phyloP scores from a whole-genome alignment of 2,113 vertebrate genomes.

The Melanostigma gelatinosum region DNA sequence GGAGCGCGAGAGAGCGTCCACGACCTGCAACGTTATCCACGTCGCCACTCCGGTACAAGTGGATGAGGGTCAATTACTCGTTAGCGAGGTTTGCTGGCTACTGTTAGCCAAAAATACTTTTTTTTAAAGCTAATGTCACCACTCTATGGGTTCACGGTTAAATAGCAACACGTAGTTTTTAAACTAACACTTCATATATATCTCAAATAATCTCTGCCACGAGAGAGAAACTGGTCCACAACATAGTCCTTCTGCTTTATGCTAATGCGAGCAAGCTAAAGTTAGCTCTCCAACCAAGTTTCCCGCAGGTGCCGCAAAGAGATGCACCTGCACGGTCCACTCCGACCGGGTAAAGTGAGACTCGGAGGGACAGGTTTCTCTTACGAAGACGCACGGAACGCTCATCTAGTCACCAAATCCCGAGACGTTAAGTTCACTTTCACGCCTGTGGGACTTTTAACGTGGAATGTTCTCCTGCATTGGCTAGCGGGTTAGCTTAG shows the following conservation, averaged over 20 bases:
- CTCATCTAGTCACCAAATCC: neutral
- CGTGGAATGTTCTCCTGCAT: slow-evolving; percentile 16
- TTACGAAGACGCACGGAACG: neutral
- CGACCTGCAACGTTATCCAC: slow-evolving; percentile 57
- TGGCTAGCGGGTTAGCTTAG: slow-evolving; percentile 74
- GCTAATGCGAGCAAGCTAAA: slow-evolving; percentile 53
- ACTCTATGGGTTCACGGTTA: neutral
- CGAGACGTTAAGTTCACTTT: neutral
- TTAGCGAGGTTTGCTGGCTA: slow-evolving; percentile 38
- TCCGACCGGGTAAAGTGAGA: neutral
- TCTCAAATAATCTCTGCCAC: no score
- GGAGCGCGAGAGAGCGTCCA: slow-evolving; percentile 22
- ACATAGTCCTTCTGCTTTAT: neutral
- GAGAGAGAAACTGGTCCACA: neutral
- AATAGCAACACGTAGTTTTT: neutral
- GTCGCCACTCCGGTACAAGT: slow-evolving; percentile 64
- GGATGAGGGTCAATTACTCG: slow-evolving; percentile 42
- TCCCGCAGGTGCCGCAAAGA: slow-evolving; percentile 74
- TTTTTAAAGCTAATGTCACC: neutral
- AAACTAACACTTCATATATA: neutral
- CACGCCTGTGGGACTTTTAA: slow-evolving; percentile 33
- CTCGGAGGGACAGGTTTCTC: slow-evolving; percentile 7
- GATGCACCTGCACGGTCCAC: slow-evolving; percentile 77
- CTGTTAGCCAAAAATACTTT: slow-evolving; percentile 20
- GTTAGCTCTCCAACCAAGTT: slow-evolving; percentile 55